Conservation (phyloP, 2,113 vertebrate genomes). For the Percina caprodes region DNA sequence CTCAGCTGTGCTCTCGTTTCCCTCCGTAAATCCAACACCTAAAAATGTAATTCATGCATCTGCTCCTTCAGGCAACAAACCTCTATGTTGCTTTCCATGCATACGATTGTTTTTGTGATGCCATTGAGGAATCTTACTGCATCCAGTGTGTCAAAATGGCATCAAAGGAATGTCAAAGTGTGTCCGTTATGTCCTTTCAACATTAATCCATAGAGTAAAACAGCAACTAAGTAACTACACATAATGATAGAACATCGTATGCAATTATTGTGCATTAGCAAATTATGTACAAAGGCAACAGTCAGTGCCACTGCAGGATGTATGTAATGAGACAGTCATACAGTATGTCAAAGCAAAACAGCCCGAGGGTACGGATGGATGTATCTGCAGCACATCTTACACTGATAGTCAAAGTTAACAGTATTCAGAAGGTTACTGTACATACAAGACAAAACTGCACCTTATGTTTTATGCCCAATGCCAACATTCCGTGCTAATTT, state of each 20-base stretch:
- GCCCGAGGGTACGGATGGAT: neutral
- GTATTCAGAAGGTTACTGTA: neutral
- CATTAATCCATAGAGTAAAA: slow-evolving; percentile 8
- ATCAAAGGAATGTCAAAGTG: slow-evolving; percentile 24
- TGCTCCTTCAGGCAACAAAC: slow-evolving; percentile 6
- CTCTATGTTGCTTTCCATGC: neutral
- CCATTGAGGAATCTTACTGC: slow-evolving; percentile 1
- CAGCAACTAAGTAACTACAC: neutral
- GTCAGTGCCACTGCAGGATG: neutral
- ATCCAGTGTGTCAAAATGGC: neutral
- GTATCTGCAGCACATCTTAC: slow-evolving; percentile 9
- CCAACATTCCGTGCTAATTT: neutral
- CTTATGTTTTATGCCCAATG: neutral
- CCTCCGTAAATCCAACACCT: slow-evolving; percentile 6
- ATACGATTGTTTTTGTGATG: neutral
- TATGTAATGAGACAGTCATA: neutral
- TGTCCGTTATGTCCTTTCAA: slow-evolving; percentile 5
- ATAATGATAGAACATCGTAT: slow-evolving; percentile 15
- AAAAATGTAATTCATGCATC: neutral
- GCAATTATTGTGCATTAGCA: slow-evolving; percentile 25
- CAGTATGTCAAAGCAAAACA: slow-evolving; percentile 27
- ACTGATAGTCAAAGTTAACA: neutral
- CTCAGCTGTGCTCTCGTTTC: slow-evolving; percentile 34
- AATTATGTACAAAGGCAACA: slow-evolving; percentile 28
- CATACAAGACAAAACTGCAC: neutral